phyloP scores from a whole-genome alignment of 2,888 invertebrate species.

The Corythucha ciliata region DNA sequence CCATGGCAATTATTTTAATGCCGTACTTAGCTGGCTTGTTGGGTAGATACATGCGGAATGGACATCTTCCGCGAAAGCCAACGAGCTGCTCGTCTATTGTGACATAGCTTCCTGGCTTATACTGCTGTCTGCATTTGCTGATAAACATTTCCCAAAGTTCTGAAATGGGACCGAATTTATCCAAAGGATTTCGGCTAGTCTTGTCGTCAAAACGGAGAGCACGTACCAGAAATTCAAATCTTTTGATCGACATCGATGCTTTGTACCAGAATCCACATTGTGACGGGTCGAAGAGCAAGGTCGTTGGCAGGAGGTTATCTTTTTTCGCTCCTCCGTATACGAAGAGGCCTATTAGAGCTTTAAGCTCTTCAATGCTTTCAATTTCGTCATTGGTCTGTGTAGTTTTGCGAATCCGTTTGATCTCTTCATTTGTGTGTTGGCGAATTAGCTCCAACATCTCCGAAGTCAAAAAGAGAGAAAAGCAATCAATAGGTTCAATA shows the following conservation, averaged over 20 bases:
- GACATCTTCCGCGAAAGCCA: constrained; percentile 33
- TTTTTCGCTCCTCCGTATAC: too few species aligned
- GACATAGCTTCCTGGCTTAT: constrained; percentile 29
- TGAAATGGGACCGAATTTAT: constrained; percentile 13
- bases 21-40: constrained; percentile 35
- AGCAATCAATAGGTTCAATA: too few species aligned
- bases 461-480: too few species aligned
- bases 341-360: too few species aligned
- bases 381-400: too few species aligned
- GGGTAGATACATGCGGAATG: constrained; percentile 34
- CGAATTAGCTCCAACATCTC: too few species aligned
- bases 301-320: constrained; percentile 3
- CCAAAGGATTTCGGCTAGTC: background rate
- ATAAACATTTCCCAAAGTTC: constrained; percentile 34
- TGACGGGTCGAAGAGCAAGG: background rate
- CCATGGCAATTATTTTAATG: constrained; percentile 29
- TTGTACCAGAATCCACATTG: constrained; percentile 2
- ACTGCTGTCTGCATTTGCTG: constrained; percentile 29
- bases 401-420: too few species aligned
- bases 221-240: constrained; percentile 5
- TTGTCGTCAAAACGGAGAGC: constrained; percentile 16
- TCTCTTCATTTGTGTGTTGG: too few species aligned
- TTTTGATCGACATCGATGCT: background rate
- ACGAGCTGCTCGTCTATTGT: constrained; percentile 36
- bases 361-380: too few species aligned